phyloP scores from a whole-genome alignment of 2,888 invertebrate species.

The Chaetoderma sp. region DNA sequence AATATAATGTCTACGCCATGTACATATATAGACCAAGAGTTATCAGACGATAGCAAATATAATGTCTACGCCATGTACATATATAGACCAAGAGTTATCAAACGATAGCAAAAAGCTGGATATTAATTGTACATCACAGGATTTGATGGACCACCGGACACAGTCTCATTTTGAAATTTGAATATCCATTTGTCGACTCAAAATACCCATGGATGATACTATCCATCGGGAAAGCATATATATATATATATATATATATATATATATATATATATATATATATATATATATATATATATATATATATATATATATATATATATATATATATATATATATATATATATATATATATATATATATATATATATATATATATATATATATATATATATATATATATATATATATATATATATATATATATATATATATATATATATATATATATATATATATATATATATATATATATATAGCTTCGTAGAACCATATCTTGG shows the following conservation, averaged over 20 bases:
- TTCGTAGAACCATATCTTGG: no score
- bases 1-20: no score
- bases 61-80: no score
- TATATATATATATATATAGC: no score
- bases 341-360: not conserved
- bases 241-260: not conserved
- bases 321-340: not conserved
- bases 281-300: not conserved
- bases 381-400: slow-evolving; percentile 12
- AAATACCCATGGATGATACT: no score
- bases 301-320: slow-evolving; percentile 1
- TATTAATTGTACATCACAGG: not conserved
- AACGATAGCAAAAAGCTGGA: not conserved
- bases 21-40: no score
- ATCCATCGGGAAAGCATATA: no score
- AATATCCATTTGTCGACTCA: no score
- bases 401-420: slow-evolving; percentile 7
- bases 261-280: not conserved
- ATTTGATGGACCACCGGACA: no score
- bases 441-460: not conserved
- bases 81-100: no score
- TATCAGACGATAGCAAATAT: no score
- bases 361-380: not conserved
- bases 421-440: slow-evolving; percentile 13
- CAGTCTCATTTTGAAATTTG: no score